Evolutionary conservation across 2,888 invertebrate genomes (phyloP).

Genomic region (Parnassius glacialis): DNA sequence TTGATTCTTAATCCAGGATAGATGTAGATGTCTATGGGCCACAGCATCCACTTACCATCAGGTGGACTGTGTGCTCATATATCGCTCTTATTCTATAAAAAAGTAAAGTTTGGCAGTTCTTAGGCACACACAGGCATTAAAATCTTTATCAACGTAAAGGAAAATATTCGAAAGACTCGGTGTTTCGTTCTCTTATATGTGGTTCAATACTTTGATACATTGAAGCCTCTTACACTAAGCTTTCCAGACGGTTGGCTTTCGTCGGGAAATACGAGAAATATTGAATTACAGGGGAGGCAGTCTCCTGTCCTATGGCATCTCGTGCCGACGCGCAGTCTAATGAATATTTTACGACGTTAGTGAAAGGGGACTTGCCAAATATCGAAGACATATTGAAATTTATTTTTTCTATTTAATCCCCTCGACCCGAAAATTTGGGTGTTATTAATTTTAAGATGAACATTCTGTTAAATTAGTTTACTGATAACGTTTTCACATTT

Average conservation of each 20-base stretch:
- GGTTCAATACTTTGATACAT: neutral
- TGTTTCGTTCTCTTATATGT: neutral
- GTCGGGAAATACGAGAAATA: conserved; percentile 12
- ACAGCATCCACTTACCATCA: no score
- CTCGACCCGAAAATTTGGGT: no score
- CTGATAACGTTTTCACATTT: no score
- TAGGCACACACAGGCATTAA: no score
- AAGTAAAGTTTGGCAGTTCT: no score
- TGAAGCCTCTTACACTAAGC: neutral
- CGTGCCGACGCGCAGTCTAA: conserved; percentile 30
- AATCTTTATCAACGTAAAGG: neutral
- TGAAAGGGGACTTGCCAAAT: conserved; percentile 30
- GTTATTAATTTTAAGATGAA: no score
- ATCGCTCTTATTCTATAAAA: no score
- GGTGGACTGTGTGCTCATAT: no score
- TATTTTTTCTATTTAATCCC: no score
- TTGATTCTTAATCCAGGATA: no score
- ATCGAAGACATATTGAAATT: conserved; percentile 32
- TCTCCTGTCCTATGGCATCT: conserved; percentile 16
- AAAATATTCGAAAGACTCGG: neutral
- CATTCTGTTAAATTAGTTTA: no score
- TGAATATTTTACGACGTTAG: conserved; percentile 39
- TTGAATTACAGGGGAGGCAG: conserved; percentile 14
- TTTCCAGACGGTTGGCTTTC: conserved; percentile 5
- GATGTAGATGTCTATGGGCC: no score